A percentile compares a stretch with the other conserved stretches of the same genome.
Conservation (phyloP, 2,113 vertebrate genomes). For the Zapornia atra region DNA sequence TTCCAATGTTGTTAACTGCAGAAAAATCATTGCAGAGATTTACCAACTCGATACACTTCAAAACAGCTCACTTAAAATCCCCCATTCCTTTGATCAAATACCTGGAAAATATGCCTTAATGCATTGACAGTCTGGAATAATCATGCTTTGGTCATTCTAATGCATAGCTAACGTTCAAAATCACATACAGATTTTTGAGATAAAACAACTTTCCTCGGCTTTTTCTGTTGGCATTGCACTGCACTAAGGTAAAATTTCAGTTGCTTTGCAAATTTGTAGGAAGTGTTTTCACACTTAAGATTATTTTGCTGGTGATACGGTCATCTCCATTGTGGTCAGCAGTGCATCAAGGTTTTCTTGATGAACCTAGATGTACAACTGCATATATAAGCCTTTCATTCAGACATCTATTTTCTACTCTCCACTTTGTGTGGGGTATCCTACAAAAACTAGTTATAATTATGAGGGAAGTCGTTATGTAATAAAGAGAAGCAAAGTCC, state of each 20-base stretch:
- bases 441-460: neutral
- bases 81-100: slow-evolving; percentile 64
- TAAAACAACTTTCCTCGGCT: neutral
- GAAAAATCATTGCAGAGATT: slow-evolving; percentile 32
- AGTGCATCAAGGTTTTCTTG: neutral
- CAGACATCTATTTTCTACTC: neutral
- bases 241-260: neutral
- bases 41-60: slow-evolving; percentile 42
- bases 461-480: neutral
- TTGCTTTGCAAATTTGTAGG: neutral
- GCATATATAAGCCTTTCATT: neutral
- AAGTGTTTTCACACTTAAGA: neutral
- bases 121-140: slow-evolving; percentile 51
- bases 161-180: slow-evolving; percentile 40
- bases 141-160: slow-evolving; percentile 43
- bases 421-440: accelerated
- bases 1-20: slow-evolving; percentile 11
- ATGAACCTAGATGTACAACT: neutral
- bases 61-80: slow-evolving; percentile 56
- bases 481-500: neutral
- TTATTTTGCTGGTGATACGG: neutral
- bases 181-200: slow-evolving; percentile 60
- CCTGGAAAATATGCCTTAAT: slow-evolving; percentile 55
- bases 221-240: neutral
- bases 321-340: neutral